Conservation (phyloP, 1,140 invertebrate species). For the Kradibia gibbosae region DNA sequence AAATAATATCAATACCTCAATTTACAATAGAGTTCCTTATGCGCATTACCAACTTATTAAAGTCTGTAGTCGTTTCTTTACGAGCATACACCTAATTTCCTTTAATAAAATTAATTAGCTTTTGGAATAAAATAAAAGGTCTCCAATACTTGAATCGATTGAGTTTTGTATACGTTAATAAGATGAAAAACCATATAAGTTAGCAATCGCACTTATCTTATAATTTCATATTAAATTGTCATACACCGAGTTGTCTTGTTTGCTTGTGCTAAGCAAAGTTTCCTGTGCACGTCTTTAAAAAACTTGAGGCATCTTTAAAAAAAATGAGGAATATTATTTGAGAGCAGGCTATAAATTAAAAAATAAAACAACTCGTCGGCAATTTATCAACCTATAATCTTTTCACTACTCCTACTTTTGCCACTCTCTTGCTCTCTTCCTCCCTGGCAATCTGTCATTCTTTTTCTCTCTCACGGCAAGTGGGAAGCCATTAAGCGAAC, state of each 20-base stretch:
- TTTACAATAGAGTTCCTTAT: too few species aligned
- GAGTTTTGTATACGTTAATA: neutral
- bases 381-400: conserved; percentile 40
- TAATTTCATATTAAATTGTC: conserved; percentile 2
- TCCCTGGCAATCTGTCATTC: neutral
- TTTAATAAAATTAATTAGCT: too few species aligned
- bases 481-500: conserved; percentile 9
- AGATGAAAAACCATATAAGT: neutral
- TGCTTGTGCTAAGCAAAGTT: neutral
- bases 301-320: too few species aligned
- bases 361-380: conserved; percentile 31
- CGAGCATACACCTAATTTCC: too few species aligned
- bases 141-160: too few species aligned
- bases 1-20: too few species aligned
- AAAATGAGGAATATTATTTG: conserved; percentile 37
- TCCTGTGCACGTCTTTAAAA: neutral
- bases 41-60: too few species aligned
- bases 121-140: too few species aligned
- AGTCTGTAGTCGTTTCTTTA: too few species aligned
- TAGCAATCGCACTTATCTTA: conserved; percentile 4
- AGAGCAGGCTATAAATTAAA: conserved; percentile 25
- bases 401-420: neutral
- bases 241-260: neutral
- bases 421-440: neutral
- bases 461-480: conserved; percentile 12